These are phyloP conservation scores for Sula dactylatra DNA, from an alignment of 2,113 vertebrate genomes.

Conservation along the genomic window DNA sequence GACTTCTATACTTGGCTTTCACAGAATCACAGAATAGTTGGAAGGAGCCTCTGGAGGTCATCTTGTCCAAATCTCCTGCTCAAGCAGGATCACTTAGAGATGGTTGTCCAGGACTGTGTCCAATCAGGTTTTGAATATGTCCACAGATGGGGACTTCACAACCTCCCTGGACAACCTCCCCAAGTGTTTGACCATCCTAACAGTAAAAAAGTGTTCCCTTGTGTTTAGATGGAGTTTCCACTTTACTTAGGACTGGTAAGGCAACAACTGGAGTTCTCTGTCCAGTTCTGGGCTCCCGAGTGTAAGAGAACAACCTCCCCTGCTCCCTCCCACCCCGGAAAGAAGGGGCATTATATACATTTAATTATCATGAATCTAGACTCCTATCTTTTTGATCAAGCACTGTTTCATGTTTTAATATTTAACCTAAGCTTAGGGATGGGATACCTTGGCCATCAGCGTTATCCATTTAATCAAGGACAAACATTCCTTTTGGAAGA, in stretches of 20 bases:
- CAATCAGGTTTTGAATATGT: not conserved
- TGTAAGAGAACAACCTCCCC: no score
- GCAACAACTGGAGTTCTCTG: not conserved
- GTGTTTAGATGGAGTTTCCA: not conserved
- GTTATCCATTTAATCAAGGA: no score
- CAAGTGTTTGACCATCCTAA: no score
- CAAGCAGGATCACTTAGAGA: not conserved
- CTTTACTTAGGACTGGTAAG: not conserved
- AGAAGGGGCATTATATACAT: no score
- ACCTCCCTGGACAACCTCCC: not conserved
- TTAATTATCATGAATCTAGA: no score
- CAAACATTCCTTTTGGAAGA: no score
- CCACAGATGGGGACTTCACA: not conserved
- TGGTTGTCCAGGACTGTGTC: not conserved
- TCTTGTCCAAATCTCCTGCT: not conserved
- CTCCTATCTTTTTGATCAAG: no score
- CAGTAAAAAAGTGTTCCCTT: not conserved
- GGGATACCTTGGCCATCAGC: no score
- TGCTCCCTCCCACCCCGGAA: no score
- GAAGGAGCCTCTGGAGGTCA: not conserved
- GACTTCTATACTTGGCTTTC: not conserved
- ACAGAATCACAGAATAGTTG: not conserved
- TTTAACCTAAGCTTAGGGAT: no score
- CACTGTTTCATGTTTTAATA: no score
- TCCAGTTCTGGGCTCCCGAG: not conserved